These are phyloP conservation scores for Dryocosmus kuriphilus DNA, from an alignment of 2,888 invertebrate species.

Conservation along the genomic window DNA sequence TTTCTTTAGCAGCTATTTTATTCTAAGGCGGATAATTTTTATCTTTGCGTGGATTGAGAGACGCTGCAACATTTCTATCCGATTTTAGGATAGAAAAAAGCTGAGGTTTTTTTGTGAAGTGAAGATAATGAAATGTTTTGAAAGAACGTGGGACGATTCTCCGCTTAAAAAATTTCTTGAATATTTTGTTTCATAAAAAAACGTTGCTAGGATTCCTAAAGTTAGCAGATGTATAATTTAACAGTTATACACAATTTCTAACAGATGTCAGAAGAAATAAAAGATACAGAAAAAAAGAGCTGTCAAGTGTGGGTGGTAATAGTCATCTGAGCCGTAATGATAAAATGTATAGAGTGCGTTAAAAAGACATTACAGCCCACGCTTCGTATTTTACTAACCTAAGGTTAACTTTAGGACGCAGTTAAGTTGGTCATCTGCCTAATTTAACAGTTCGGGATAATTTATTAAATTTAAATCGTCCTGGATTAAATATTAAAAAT, in stretches of 20 bases:
- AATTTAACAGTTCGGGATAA: not conserved
- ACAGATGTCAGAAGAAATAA: not conserved
- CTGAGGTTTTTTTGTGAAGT: too few relatives aligned
- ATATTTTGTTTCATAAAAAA: not conserved
- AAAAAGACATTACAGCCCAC: slow-evolving; percentile 30
- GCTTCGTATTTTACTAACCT: not conserved
- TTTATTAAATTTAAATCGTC: not conserved
- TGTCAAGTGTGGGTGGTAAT: slow-evolving; percentile 26
- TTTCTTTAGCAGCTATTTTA: too few relatives aligned
- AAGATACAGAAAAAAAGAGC: not conserved
- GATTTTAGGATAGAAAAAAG: too few relatives aligned
- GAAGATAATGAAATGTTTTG: not conserved
- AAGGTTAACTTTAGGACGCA: slow-evolving; percentile 1
- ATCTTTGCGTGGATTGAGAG: too few relatives aligned
- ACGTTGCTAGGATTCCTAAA: not conserved
- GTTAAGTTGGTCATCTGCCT: not conserved
- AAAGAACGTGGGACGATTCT: not conserved
- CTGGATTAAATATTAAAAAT: not conserved
- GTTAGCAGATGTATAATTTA: not conserved
- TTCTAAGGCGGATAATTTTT: too few relatives aligned
- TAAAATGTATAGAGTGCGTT: slow-evolving; percentile 23
- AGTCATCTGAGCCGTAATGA: slow-evolving; percentile 1
- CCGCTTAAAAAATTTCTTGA: not conserved
- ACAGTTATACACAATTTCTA: not conserved
- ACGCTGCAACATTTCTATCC: too few relatives aligned